A percentile compares a stretch with the other conserved stretches of the same genome.
These are phyloP conservation scores for Lithodes maja DNA, from an alignment of 2,888 invertebrate genomes.

Conservation along the genomic window DNA sequence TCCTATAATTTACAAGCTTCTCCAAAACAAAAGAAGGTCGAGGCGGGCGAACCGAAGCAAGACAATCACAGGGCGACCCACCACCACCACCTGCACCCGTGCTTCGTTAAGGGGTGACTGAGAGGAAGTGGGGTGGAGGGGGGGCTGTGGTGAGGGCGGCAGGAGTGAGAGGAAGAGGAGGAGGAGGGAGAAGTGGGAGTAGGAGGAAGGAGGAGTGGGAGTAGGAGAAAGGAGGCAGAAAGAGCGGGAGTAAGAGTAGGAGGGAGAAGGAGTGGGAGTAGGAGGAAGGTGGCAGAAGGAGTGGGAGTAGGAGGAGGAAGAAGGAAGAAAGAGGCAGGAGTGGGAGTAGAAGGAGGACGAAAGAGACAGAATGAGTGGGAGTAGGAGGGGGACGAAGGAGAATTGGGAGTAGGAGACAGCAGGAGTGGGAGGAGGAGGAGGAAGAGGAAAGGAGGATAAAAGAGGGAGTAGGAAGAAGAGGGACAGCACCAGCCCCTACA, in stretches of 20 bases:
- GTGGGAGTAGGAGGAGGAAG: neutral
- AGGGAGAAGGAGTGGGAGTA: neutral
- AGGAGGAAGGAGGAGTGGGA: too few species aligned
- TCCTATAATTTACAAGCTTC: neutral
- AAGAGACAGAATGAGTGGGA: neutral
- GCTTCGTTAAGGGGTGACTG: too few species aligned
- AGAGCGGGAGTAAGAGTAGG: neutral
- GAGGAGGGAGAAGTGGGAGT: neutral
- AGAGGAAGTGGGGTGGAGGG: too few species aligned
- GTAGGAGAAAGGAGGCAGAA: neutral
- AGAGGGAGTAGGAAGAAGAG: neutral
- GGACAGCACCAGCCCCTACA: neutral
- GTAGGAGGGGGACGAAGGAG: neutral
- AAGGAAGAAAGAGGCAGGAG: neutral
- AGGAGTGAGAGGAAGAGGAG: neutral
- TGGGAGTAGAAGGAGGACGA: neutral
- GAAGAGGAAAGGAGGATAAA: neutral
- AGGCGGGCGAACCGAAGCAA: too few species aligned
- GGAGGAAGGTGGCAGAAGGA: neutral
- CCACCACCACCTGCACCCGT: too few species aligned
- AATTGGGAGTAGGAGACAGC: neutral
- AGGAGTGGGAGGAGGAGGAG: constrained; percentile 21
- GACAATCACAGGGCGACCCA: too few species aligned
- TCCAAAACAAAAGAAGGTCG: neutral
- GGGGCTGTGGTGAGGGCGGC: too few species aligned